phyloP scores from a whole-genome alignment of 2,797 vertebrate species.

The Sciurus vulgaris region DNA sequence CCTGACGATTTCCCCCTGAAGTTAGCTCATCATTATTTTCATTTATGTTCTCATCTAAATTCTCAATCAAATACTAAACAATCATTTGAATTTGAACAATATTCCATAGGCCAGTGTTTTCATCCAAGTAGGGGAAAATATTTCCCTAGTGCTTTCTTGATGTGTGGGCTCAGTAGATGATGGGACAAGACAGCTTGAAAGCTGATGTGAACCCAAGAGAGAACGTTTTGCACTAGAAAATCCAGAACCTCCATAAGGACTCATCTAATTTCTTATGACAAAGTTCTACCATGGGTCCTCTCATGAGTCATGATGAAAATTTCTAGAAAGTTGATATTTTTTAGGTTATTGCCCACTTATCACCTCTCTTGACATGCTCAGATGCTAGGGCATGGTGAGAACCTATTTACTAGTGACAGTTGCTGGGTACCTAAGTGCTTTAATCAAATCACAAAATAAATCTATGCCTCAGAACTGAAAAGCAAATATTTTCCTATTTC shows the following conservation, averaged over 20 bases:
- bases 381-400: not conserved
- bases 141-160: not conserved
- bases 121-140: too few relatives aligned
- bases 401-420: slow-evolving; percentile 42
- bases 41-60: not conserved
- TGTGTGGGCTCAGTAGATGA: not conserved
- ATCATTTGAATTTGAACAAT: not conserved
- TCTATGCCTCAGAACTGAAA: slow-evolving; percentile 5
- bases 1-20: not conserved
- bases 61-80: not conserved
- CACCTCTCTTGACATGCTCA: not conserved
- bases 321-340: not conserved
- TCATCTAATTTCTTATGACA: not conserved
- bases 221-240: not conserved
- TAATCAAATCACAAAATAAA: slow-evolving; percentile 50
- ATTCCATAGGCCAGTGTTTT: not conserved
- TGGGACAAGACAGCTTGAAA: not conserved
- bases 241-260: not conserved
- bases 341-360: not conserved
- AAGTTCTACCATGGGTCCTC: not conserved
- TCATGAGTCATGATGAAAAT: not conserved
- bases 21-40: not conserved
- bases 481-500: slow-evolving; percentile 40
- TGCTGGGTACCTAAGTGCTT: slow-evolving; percentile 1
- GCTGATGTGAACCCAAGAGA: not conserved